A percentile compares a stretch with the other conserved stretches of the same genome.
phyloP scores from a whole-genome alignment of 2,113 vertebrate genomes.

The Polypterus bichir region DNA sequence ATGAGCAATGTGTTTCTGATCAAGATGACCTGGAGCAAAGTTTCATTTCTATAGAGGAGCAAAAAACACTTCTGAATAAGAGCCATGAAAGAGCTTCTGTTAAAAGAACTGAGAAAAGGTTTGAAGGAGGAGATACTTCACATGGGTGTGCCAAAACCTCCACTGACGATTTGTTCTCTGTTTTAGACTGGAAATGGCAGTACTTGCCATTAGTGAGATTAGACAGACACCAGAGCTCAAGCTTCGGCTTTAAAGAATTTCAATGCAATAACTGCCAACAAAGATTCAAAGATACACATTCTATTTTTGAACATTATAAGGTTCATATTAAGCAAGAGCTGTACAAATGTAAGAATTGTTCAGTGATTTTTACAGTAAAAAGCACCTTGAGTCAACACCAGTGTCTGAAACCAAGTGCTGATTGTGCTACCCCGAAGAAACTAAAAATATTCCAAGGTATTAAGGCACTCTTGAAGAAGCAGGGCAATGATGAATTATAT shows the following conservation, averaged over 20 bases:
- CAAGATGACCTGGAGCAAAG: too few species aligned
- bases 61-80: too few species aligned
- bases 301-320: constrained; percentile 42
- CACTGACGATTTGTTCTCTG: too few species aligned
- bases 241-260: constrained; percentile 18
- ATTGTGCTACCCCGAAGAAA: too few species aligned
- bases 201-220: too few species aligned
- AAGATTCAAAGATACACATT: constrained; percentile 22
- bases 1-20: too few species aligned
- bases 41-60: too few species aligned
- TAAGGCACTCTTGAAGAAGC: constrained; percentile 7
- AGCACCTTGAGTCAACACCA: constrained; percentile 24
- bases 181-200: too few species aligned
- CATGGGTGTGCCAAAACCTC: too few species aligned
- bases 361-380: constrained; percentile 27
- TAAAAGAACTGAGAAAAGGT: too few species aligned
- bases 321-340: constrained; percentile 28
- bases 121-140: too few species aligned
- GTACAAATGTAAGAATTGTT: constrained; percentile 34
- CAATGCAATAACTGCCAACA: constrained; percentile 35
- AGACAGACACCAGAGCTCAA: constrained; percentile 20
- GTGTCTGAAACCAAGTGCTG: constrained; percentile 22
- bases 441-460: background rate
- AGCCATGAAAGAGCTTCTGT: too few species aligned
- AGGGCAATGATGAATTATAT: background rate